Evolutionary conservation across 2,113 vertebrate genomes (phyloP).

Genomic region (Felis catus): DNA sequence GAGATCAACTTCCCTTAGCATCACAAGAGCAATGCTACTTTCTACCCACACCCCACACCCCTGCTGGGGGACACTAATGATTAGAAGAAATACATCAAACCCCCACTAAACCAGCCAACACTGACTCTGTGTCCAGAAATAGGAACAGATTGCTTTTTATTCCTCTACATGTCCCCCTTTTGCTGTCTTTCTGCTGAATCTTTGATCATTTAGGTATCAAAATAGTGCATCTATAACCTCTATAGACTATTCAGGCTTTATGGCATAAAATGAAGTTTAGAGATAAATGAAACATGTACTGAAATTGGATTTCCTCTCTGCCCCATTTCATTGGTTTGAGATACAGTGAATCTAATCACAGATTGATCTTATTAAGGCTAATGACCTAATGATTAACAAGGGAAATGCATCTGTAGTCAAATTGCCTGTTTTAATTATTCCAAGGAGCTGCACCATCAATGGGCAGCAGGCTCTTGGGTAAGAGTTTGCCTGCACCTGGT

Average conservation of each 20-base stretch:
- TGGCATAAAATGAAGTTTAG: conserved; percentile 14
- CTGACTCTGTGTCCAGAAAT: background rate
- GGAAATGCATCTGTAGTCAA: conserved; percentile 64
- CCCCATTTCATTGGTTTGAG: conserved; percentile 47
- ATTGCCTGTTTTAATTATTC: conserved; percentile 72
- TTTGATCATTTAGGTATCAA: background rate
- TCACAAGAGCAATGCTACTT: background rate
- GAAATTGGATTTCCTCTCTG: conserved; percentile 63
- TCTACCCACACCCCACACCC: background rate
- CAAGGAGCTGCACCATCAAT: background rate
- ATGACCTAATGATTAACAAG: conserved; percentile 74
- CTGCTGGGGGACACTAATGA: background rate
- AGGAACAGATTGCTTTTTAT: background rate
- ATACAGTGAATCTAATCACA: conserved; percentile 51
- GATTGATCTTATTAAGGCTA: conserved; percentile 73
- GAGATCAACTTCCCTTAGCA: background rate
- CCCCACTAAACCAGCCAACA: background rate
- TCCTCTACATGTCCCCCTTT: background rate
- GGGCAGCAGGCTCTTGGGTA: conserved; percentile 4
- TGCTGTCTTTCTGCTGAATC: background rate
- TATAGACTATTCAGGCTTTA: background rate
- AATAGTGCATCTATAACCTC: background rate
- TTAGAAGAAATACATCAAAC: conserved; percentile 42
- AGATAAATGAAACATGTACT: conserved; percentile 57
- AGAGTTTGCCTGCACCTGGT: conserved; percentile 2